Percentiles rank a stretch among this genome's conserved stretches.
Evolutionary conservation across 1,140 invertebrate genomes (phyloP).

Genomic region (Drosophila athabasca): DNA sequence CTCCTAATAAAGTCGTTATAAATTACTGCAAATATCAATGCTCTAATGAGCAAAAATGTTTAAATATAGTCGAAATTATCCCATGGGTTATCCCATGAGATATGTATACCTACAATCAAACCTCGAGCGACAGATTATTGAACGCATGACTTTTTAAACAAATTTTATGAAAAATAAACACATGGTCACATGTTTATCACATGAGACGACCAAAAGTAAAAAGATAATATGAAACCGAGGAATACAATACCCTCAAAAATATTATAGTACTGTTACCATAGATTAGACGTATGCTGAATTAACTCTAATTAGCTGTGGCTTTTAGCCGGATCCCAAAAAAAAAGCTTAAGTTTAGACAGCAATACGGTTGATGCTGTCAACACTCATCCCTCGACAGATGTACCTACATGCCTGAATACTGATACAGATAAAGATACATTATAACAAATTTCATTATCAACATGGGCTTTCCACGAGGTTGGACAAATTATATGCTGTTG

Average conservation of each 20-base stretch:
- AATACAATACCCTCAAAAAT: too few relatives aligned
- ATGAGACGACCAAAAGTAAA: slow-evolving; percentile 41
- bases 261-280: too few relatives aligned
- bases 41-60: background rate
- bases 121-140: slow-evolving; percentile 1
- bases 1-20: too few relatives aligned
- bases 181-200: slow-evolving; percentile 47
- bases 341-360: background rate
- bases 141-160: slow-evolving; percentile 34
- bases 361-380: too few relatives aligned
- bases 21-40: too few relatives aligned
- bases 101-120: background rate
- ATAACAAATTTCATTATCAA: background rate
- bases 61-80: slow-evolving; percentile 12
- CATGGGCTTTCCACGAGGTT: too few relatives aligned
- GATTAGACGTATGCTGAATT: too few relatives aligned
- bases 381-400: too few relatives aligned
- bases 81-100: background rate
- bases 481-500: too few relatives aligned
- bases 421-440: slow-evolving; percentile 6
- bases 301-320: too few relatives aligned
- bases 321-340: background rate
- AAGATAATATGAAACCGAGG: background rate
- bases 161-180: slow-evolving; percentile 20
- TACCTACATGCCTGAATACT: too few relatives aligned